phyloP scores from a whole-genome alignment of 2,888 invertebrate genomes.

The Pinctada fucata region DNA sequence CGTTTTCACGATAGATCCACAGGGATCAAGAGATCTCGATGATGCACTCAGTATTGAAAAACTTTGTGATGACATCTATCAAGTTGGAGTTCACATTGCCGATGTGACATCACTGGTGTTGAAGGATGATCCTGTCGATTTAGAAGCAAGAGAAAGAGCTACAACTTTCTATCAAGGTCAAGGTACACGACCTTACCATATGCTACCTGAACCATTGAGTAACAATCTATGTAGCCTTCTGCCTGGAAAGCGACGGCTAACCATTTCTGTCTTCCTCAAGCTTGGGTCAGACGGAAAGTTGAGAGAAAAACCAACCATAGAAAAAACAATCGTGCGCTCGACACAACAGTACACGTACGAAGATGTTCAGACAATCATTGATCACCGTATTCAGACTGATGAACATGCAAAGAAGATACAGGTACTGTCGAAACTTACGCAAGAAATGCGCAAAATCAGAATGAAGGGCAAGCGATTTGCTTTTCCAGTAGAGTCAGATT shows the following conservation, averaged over 20 bases:
- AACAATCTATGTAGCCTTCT: slow-evolving; percentile 42
- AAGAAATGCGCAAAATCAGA: slow-evolving; percentile 37
- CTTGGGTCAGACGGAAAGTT: slow-evolving; percentile 22
- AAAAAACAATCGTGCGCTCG: slow-evolving; percentile 40
- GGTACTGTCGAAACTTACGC: slow-evolving; percentile 37
- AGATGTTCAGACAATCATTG: slow-evolving; percentile 40
- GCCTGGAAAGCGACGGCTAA: slow-evolving; percentile 41
- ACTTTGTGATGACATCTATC: slow-evolving; percentile 23
- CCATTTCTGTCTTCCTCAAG: slow-evolving; percentile 49
- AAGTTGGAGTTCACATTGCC: slow-evolving; percentile 54
- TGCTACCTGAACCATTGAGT: slow-evolving; percentile 53
- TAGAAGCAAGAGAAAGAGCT: slow-evolving; percentile 47
- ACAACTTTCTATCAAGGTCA: slow-evolving; percentile 47
- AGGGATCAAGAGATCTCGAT: slow-evolving; percentile 50
- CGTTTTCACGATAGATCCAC: slow-evolving; percentile 54
- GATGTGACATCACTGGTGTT: slow-evolving; percentile 48
- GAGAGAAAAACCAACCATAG: slow-evolving; percentile 7
- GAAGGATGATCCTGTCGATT: slow-evolving; percentile 47
- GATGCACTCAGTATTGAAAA: slow-evolving; percentile 49
- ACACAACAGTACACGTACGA: slow-evolving; percentile 37
- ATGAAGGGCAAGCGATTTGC: slow-evolving; percentile 36
- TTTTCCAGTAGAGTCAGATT: slow-evolving; percentile 28
- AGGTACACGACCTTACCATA: slow-evolving; percentile 32
- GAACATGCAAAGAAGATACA: slow-evolving; percentile 27
- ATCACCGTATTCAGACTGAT: neutral